phyloP scores from a whole-genome alignment of 2,888 invertebrate genomes.

The Pasiphila rectangulata region DNA sequence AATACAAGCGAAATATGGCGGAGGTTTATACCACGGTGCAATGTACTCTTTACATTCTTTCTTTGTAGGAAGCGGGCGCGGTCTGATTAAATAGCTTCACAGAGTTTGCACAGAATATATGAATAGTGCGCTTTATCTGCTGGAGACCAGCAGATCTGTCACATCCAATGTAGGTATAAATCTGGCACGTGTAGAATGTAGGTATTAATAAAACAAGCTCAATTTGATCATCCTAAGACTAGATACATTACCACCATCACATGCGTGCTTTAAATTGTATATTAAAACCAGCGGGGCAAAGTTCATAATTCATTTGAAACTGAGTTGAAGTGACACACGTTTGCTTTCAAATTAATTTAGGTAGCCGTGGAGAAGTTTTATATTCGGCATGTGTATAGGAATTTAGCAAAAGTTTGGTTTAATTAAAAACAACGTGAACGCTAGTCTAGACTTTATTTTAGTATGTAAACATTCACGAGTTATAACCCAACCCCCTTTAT shows the following conservation, averaged over 20 bases:
- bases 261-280: not conserved
- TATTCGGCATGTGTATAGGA: constrained; percentile 11
- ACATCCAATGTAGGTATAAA: too few species aligned
- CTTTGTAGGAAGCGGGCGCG: constrained; percentile 41
- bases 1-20: constrained; percentile 41
- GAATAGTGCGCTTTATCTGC: not conserved
- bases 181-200: too few species aligned
- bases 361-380: constrained; percentile 13
- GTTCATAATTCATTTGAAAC: not conserved
- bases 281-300: not conserved
- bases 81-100: constrained; percentile 30
- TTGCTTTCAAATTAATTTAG: constrained; percentile 17
- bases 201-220: too few species aligned
- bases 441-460: constrained; percentile 3
- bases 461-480: constrained; percentile 7
- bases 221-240: not conserved
- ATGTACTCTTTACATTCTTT: constrained; percentile 43
- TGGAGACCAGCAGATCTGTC: too few species aligned
- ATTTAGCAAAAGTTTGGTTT: constrained; percentile 17
- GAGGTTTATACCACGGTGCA: constrained; percentile 44
- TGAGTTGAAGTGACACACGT: not conserved
- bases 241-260: not conserved
- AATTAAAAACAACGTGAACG: constrained; percentile 19
- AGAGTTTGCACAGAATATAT: constrained; percentile 2
- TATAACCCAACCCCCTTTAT: too few species aligned